Percentiles rank a stretch among this genome's conserved stretches.
These are phyloP conservation scores for Philereme vetulata DNA, from an alignment of 2,888 invertebrate genomes.

Conservation along the genomic window DNA sequence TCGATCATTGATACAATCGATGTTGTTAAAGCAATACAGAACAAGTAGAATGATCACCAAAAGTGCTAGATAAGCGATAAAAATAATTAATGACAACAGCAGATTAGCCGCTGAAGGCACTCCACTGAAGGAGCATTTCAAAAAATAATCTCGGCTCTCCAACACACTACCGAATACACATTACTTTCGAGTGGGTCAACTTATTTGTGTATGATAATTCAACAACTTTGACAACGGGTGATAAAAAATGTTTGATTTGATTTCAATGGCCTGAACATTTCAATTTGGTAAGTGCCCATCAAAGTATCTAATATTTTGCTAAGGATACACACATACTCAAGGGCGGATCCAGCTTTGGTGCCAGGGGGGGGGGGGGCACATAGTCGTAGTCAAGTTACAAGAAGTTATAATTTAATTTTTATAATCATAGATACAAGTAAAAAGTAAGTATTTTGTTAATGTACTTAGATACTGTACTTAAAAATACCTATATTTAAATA, in stretches of 20 bases:
- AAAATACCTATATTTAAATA: too few relatives aligned
- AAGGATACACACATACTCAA: too few relatives aligned
- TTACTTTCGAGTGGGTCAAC: conserved; percentile 79
- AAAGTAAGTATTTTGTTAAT: too few relatives aligned
- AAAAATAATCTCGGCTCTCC: conserved; percentile 81
- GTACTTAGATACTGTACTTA: too few relatives aligned
- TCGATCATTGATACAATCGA: conserved; percentile 50
- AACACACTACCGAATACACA: conserved; percentile 72
- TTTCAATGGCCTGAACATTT: conserved; percentile 11
- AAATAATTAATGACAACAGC: conserved; percentile 82
- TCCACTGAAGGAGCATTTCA: conserved; percentile 81
- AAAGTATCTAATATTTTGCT: too few relatives aligned
- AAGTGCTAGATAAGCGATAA: conserved; percentile 81
- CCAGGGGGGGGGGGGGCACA: too few relatives aligned
- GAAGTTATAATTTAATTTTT: too few relatives aligned
- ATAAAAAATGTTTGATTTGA: conserved; percentile 34
- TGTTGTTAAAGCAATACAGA: conserved; percentile 65
- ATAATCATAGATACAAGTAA: too few relatives aligned
- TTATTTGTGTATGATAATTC: conserved; percentile 71
- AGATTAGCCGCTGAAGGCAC: conserved; percentile 78
- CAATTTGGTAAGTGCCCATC: conserved; percentile 4
- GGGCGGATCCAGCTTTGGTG: too few relatives aligned
- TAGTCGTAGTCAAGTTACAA: too few relatives aligned
- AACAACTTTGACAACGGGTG: conserved; percentile 46
- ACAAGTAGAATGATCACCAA: conserved; percentile 66